These are phyloP conservation scores for Mactromeris polynyma DNA, from an alignment of 2,888 invertebrate genomes.

Conservation along the genomic window DNA sequence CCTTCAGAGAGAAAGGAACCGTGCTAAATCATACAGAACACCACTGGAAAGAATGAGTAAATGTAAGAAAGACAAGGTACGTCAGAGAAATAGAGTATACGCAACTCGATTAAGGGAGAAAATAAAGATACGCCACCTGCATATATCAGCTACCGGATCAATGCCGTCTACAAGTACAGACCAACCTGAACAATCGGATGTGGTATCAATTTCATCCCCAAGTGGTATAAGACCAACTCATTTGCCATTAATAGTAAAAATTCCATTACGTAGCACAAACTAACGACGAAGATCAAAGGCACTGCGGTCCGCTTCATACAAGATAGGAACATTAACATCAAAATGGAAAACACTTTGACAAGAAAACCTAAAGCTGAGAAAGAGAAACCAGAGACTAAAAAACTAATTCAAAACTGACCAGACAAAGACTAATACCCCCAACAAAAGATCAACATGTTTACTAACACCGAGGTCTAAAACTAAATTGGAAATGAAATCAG, in stretches of 20 bases:
- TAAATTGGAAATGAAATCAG: background rate
- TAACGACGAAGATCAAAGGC: background rate
- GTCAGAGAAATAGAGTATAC: background rate
- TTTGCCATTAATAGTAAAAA: background rate
- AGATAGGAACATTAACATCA: background rate
- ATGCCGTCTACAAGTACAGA: background rate
- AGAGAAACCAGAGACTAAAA: background rate
- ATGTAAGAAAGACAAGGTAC: background rate
- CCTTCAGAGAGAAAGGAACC: constrained; percentile 14
- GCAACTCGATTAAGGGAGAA: background rate
- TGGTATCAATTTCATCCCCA: background rate
- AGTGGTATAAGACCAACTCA: background rate
- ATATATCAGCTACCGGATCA: background rate
- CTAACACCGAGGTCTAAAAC: constrained; percentile 6
- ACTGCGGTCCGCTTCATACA: background rate
- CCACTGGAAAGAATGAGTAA: constrained; percentile 7
- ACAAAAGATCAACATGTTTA: background rate
- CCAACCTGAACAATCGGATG: background rate
- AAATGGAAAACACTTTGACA: background rate
- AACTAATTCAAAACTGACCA: background rate
- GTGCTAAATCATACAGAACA: background rate
- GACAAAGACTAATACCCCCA: no score
- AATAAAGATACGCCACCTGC: background rate
- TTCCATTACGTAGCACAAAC: background rate
- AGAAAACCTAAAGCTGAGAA: background rate